phyloP scores from a whole-genome alignment of 2,888 invertebrate genomes.

The Nasonia oneida region DNA sequence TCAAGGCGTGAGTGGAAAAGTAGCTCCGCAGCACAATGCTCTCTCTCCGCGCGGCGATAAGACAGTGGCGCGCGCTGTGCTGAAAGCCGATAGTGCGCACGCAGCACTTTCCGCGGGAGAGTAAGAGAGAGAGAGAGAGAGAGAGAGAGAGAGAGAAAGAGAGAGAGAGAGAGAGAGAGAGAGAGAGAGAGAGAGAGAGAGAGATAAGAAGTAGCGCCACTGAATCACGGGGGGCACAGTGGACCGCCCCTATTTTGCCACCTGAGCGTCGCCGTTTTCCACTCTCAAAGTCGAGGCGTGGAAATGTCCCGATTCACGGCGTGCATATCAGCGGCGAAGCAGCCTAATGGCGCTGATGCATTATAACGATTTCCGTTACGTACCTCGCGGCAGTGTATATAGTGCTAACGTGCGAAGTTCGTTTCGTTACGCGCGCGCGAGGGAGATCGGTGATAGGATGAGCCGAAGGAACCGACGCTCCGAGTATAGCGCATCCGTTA shows the following conservation, averaged over 20 bases:
- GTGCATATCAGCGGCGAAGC: not conserved
- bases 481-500: constrained; percentile 45
- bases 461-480: not conserved
- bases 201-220: constrained; percentile 26
- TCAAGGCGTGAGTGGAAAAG: constrained; percentile 9
- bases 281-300: not conserved
- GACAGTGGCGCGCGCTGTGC: constrained; percentile 43
- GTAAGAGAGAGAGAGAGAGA: constrained; percentile 59
- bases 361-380: constrained; percentile 53
- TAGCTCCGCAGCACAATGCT: not conserved
- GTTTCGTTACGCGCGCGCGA: constrained; percentile 37
- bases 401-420: constrained; percentile 45
- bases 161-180: constrained; percentile 58
- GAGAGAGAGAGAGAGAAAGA: constrained; percentile 59
- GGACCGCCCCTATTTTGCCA: not conserved
- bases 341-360: constrained; percentile 5
- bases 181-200: constrained; percentile 63
- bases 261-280: not conserved
- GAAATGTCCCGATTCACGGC: constrained; percentile 50
- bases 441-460: not conserved
- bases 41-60: constrained; percentile 61
- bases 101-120: constrained; percentile 66
- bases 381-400: not conserved
- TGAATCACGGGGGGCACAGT: constrained; percentile 52
- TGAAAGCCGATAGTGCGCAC: constrained; percentile 67